A percentile compares a stretch with the other conserved stretches of the same genome.
These are phyloP conservation scores for Parauchenoglanis ngamensis DNA, from an alignment of 2,797 vertebrate species.

Conservation along the genomic window DNA sequence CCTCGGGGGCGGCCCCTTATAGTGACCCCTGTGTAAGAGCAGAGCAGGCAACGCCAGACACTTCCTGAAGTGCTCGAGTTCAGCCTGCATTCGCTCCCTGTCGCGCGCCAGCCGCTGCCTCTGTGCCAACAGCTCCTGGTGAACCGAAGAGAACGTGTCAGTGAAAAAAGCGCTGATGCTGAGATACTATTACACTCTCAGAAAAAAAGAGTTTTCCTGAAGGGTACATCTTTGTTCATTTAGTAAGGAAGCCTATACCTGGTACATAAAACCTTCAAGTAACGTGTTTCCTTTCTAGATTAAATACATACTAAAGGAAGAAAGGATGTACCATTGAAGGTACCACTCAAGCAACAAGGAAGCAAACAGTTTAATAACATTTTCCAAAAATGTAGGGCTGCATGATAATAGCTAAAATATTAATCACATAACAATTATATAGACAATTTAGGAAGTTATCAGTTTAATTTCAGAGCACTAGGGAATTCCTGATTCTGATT, in stretches of 20 bases:
- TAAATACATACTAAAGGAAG: background rate
- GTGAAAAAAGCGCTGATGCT: background rate
- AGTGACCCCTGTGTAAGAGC: conserved; percentile 91
- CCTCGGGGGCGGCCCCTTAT: conserved; percentile 95
- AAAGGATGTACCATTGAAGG: background rate
- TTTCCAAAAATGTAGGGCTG: background rate
- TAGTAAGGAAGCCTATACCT: background rate
- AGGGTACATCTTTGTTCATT: background rate
- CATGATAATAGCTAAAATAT: background rate
- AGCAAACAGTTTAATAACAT: background rate
- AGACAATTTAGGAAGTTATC: background rate
- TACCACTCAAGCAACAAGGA: background rate
- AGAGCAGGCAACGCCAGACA: conserved; percentile 92
- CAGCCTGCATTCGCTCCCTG: conserved; percentile 91
- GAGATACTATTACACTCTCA: background rate
- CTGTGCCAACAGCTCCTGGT: conserved; percentile 90
- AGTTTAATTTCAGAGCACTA: background rate
- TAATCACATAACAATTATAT: background rate
- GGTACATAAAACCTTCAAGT: background rate
- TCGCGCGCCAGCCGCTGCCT: conserved; percentile 93
- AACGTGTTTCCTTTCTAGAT: background rate
- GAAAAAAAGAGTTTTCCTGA: background rate
- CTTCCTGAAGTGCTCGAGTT: conserved; percentile 98
- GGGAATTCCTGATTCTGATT: background rate
- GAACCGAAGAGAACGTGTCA: background rate